Conservation (phyloP, 2,113 vertebrate species). For the Amblyornis subalaris region DNA sequence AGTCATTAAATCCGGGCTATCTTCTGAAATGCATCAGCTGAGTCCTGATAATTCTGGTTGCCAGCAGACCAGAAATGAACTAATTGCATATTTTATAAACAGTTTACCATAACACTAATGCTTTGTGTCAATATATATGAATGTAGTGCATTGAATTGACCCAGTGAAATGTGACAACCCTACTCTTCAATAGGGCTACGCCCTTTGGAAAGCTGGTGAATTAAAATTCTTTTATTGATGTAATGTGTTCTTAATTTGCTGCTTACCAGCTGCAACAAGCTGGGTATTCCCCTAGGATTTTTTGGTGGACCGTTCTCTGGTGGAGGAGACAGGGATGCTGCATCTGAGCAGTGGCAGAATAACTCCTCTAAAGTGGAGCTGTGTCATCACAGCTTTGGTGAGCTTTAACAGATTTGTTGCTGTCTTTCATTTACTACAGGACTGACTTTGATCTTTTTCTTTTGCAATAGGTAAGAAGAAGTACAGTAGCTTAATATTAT, state of each 20-base stretch:
- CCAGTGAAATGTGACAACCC: background rate
- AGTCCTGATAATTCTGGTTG: background rate
- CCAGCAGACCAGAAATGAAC: background rate
- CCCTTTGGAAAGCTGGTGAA: background rate
- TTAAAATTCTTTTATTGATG: background rate
- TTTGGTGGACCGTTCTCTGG: background rate
- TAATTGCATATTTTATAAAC: background rate
- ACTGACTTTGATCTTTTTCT: background rate
- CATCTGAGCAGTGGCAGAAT: background rate
- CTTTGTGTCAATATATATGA: background rate
- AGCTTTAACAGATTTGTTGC: background rate
- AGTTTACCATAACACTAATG: background rate
- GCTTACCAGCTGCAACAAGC: background rate
- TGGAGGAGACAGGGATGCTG: background rate
- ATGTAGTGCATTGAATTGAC: background rate
- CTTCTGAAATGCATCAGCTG: background rate
- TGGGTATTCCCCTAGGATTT: background rate
- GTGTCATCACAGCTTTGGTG: background rate
- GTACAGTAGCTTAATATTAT: background rate
- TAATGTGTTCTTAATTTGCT: background rate
- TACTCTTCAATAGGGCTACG: background rate
- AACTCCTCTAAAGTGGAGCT: background rate
- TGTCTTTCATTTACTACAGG: background rate
- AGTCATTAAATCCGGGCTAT: background rate
- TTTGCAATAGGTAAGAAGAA: background rate